These are phyloP conservation scores for Andrena cerasifolii DNA, from an alignment of 1,140 invertebrate genomes.

Conservation along the genomic window DNA sequence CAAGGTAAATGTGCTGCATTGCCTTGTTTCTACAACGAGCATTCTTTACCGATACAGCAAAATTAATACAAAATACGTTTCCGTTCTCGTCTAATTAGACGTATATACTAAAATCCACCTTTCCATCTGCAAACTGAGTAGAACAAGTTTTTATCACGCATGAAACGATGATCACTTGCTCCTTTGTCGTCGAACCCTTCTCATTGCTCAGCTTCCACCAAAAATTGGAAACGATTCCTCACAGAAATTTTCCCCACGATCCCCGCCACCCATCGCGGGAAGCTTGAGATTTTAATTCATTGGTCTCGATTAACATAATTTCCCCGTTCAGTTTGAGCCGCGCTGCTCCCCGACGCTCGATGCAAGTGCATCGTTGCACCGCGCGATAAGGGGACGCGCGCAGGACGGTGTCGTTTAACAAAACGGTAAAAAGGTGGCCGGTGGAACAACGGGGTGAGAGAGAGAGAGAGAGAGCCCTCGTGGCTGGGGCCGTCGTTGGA, in stretches of 20 bases:
- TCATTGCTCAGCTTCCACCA: no score
- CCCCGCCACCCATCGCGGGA: background rate
- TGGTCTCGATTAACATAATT: conserved; percentile 46
- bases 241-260: background rate
- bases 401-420: conserved; percentile 34
- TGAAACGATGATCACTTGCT: no score
- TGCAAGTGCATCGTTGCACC: conserved; percentile 27
- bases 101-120: no score
- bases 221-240: no score
- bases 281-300: conserved; percentile 45
- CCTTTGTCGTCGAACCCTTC: no score
- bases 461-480: background rate
- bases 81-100: no score
- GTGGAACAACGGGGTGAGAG: conserved; percentile 11
- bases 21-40: no score
- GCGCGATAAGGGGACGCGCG: conserved; percentile 36
- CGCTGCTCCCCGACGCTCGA: conserved; percentile 13
- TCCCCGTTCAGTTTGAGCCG: conserved; percentile 38
- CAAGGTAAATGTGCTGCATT: no score
- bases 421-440: conserved; percentile 36
- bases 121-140: no score
- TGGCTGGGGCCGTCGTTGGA: background rate
- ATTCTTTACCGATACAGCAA: no score
- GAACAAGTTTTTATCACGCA: no score
- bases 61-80: no score